Percentiles rank a stretch among this genome's conserved stretches.
phyloP scores from a whole-genome alignment of 2,797 vertebrate genomes.

The Emydoidea blandingii region DNA sequence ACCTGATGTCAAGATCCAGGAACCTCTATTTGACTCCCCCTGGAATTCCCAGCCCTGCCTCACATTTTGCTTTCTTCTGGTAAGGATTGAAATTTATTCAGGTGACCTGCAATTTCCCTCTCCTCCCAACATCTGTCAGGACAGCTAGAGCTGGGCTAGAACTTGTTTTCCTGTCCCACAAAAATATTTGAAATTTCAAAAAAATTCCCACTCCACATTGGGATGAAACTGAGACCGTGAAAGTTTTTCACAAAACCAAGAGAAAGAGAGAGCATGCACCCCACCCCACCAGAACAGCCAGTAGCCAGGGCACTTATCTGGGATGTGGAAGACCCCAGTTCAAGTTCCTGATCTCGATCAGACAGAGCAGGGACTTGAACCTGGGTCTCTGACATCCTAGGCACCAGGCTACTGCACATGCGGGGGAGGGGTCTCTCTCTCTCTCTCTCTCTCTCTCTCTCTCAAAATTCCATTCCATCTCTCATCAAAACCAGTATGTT shows the following conservation, averaged over 20 bases:
- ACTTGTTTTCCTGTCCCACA: background rate
- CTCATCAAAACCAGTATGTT: background rate
- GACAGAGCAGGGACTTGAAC: too few relatives aligned
- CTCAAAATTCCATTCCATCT: background rate
- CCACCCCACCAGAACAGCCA: background rate
- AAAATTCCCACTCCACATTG: background rate
- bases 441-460: too few relatives aligned
- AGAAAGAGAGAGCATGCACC: background rate
- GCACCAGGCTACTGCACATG: too few relatives aligned
- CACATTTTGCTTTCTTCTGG: background rate
- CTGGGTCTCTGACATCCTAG: too few relatives aligned
- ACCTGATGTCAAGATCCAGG: background rate
- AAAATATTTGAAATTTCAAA: background rate
- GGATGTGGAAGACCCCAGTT: too few relatives aligned
- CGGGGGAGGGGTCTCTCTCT: too few relatives aligned
- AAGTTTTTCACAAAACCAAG: background rate
- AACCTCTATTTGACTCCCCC: background rate
- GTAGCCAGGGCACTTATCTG: background rate
- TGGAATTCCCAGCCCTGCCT: fast-evolving
- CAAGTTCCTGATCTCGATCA: background rate
- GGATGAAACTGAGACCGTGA: background rate
- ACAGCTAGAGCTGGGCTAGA: background rate
- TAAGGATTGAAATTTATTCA: background rate
- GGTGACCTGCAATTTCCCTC: background rate
- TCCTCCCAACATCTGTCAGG: background rate